These are phyloP conservation scores for Antheraea yamamai DNA, from an alignment of 2,888 invertebrate species.

Conservation along the genomic window DNA sequence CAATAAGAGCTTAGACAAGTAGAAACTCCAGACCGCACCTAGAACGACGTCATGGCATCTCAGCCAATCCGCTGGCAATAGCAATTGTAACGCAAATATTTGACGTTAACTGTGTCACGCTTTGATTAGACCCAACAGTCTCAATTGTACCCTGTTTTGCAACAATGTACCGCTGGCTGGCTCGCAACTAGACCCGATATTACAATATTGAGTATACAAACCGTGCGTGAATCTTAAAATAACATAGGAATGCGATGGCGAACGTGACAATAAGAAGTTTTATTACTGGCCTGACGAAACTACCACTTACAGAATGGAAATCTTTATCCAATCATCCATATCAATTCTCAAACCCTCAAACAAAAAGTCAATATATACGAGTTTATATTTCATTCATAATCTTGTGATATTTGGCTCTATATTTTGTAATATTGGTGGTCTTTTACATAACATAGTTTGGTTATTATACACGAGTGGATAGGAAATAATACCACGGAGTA, in stretches of 20 bases:
- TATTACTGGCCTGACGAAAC: background rate
- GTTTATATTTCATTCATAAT: too few relatives aligned
- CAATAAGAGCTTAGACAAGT: background rate
- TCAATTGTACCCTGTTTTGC: slow-evolving; percentile 56
- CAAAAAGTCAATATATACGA: background rate
- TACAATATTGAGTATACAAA: background rate
- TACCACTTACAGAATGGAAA: background rate
- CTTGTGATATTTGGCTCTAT: too few relatives aligned
- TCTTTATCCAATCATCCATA: background rate
- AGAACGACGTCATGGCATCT: slow-evolving; percentile 50
- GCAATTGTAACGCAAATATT: slow-evolving; percentile 50
- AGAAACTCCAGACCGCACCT: slow-evolving; percentile 22
- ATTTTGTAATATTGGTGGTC: too few relatives aligned
- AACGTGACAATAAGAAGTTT: background rate
- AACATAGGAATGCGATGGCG: background rate
- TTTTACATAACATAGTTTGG: too few relatives aligned
- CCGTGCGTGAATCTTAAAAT: background rate
- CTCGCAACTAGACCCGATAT: background rate
- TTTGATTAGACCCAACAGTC: slow-evolving; percentile 57
- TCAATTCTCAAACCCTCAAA: background rate
- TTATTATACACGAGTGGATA: too few relatives aligned
- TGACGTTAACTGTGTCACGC: slow-evolving; percentile 48
- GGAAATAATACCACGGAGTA: too few relatives aligned
- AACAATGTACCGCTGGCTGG: slow-evolving; percentile 11
- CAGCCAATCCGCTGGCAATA: slow-evolving; percentile 36